Conservation (phyloP, 2,797 vertebrate genomes). For the Gallinago stenura region DNA sequence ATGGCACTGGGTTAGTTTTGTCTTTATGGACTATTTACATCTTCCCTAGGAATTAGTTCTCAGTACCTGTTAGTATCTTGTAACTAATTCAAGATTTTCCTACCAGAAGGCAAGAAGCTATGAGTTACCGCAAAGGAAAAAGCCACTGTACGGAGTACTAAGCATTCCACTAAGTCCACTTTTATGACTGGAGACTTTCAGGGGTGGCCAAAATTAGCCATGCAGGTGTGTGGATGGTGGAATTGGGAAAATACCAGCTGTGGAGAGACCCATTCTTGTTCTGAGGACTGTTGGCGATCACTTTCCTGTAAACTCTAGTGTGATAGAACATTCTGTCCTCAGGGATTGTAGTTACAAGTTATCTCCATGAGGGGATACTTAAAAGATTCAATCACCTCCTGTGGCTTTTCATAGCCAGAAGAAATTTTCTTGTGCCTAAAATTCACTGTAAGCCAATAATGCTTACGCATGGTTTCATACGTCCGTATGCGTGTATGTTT, state of each 20-base stretch:
- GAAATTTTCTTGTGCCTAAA: background rate
- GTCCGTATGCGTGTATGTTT: background rate
- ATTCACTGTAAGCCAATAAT: background rate
- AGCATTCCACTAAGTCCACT: background rate
- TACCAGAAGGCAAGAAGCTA: background rate
- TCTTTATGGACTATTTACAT: background rate
- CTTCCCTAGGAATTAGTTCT: background rate
- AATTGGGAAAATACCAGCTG: background rate
- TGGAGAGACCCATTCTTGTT: background rate
- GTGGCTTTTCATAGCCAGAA: background rate
- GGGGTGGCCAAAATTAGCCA: accelerated
- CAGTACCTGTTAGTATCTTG: background rate
- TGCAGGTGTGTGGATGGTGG: background rate
- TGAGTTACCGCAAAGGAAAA: background rate
- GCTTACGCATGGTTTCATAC: background rate
- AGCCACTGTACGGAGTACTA: background rate
- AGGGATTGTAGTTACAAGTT: background rate
- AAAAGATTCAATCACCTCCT: background rate
- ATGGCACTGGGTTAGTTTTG: background rate
- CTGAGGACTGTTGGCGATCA: background rate
- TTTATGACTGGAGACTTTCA: background rate
- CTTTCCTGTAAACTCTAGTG: background rate
- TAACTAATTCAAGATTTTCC: background rate
- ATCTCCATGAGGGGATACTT: background rate
- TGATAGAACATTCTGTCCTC: background rate